Evolutionary conservation across 1,140 invertebrate genomes (phyloP).

Genomic region (Triops longicaudatus): DNA sequence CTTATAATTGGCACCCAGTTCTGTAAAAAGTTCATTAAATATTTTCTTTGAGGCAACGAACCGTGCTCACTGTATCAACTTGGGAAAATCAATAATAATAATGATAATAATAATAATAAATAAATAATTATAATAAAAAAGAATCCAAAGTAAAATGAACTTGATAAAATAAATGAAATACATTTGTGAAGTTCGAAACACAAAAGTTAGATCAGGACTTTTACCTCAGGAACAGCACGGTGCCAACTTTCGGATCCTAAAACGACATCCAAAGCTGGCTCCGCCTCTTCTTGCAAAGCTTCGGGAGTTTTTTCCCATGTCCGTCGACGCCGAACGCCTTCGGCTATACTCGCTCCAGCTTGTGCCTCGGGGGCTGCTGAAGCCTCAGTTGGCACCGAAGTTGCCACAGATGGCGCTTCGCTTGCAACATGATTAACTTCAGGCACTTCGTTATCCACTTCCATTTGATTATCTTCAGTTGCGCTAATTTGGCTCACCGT

Average conservation of each 20-base stretch:
- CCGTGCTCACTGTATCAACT: too few relatives aligned
- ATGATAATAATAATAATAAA: too few relatives aligned
- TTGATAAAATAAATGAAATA: too few relatives aligned
- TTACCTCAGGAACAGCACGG: conserved; percentile 44
- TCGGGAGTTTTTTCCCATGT: conserved; percentile 16
- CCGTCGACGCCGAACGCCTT: background rate
- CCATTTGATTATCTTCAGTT: background rate
- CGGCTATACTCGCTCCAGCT: background rate
- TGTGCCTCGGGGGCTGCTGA: background rate
- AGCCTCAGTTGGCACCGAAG: background rate
- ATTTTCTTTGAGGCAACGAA: too few relatives aligned
- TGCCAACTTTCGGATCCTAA: conserved; percentile 51
- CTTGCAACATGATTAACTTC: conserved; percentile 23
- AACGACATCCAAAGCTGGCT: conserved; percentile 43
- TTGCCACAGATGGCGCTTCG: conserved; percentile 24
- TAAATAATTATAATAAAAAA: too few relatives aligned
- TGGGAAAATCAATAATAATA: too few relatives aligned
- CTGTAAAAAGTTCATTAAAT: too few relatives aligned
- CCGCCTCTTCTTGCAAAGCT: conserved; percentile 31
- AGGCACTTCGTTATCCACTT: background rate
- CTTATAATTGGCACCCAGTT: conserved; percentile 76
- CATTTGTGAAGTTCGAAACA: background rate
- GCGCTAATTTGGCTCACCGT: background rate
- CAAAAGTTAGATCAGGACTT: conserved; percentile 27
- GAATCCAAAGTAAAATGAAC: conserved; percentile 29